Percentiles rank a stretch among this genome's conserved stretches.
These are phyloP conservation scores for Drosophila basisetae DNA, from an alignment of 2,888 invertebrate species.

Conservation along the genomic window DNA sequence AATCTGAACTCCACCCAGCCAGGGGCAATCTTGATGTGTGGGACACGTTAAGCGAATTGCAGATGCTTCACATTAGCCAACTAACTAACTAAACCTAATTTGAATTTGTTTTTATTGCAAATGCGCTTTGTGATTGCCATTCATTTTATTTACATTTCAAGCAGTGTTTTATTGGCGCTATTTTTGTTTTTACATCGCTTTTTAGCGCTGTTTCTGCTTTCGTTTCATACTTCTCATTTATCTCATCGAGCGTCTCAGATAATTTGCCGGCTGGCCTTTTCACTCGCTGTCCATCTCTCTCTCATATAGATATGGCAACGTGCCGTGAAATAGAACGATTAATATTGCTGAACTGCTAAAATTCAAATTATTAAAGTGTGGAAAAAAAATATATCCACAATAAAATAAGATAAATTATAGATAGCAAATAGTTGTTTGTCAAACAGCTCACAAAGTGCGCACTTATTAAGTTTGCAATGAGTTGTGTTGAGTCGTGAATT, in stretches of 20 bases:
- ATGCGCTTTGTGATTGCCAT: conserved; percentile 40
- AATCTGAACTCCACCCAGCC: conserved; percentile 17
- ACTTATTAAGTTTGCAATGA: not conserved
- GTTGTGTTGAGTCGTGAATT: conserved; percentile 14
- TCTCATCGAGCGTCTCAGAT: conserved; percentile 38
- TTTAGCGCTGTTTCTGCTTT: conserved; percentile 67
- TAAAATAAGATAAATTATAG: not conserved
- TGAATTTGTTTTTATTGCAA: conserved; percentile 50
- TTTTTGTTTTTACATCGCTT: conserved; percentile 76
- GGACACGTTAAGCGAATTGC: conserved; percentile 17
- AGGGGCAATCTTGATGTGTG: conserved; percentile 20
- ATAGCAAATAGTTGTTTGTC: not conserved
- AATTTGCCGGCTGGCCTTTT: conserved; percentile 54
- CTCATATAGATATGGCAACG: conserved; percentile 42
- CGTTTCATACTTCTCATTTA: conserved; percentile 41
- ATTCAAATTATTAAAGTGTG: not conserved
- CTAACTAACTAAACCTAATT: conserved; percentile 34
- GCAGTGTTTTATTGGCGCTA: conserved; percentile 44
- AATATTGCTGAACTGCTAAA: not conserved
- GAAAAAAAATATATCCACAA: not conserved
- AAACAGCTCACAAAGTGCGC: not conserved
- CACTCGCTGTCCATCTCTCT: conserved; percentile 28
- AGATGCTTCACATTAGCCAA: conserved; percentile 11
- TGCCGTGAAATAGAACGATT: conserved; percentile 28
- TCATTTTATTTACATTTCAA: conserved; percentile 49